These are phyloP conservation scores for Hozukius guyotensis DNA, from an alignment of 2,797 vertebrate species.

Conservation along the genomic window DNA sequence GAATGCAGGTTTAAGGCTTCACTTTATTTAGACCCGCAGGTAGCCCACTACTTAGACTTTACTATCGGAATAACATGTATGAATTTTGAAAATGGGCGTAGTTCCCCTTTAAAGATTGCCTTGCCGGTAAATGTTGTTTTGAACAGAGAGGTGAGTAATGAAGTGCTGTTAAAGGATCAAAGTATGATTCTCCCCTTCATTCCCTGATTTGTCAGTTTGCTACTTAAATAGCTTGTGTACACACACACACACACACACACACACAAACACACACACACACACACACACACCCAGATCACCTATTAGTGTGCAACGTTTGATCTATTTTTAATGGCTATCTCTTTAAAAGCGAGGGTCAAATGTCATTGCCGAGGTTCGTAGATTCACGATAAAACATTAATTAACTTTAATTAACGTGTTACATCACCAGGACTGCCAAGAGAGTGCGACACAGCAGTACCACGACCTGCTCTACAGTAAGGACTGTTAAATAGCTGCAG, in stretches of 20 bases:
- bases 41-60: no score
- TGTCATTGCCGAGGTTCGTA: conserved; percentile 1
- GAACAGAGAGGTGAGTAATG: conserved; percentile 14
- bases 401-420: neutral
- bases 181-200: conserved; percentile 1
- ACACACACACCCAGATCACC: neutral
- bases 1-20: no score
- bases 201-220: conserved; percentile 3
- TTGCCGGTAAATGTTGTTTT: neutral
- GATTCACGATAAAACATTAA: neutral
- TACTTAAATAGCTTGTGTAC: conserved; percentile 9
- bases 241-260: neutral
- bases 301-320: conserved; percentile 23
- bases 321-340: conserved; percentile 36
- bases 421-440: neutral
- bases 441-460: neutral
- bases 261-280: neutral
- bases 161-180: conserved; percentile 20
- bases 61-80: no score
- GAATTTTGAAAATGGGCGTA: no score
- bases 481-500: neutral
- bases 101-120: neutral
- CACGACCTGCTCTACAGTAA: neutral
- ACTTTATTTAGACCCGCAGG: no score
- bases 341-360: conserved; percentile 12